Conservation (phyloP, 1,140 invertebrate genomes). For the Drosophila asahinai region DNA sequence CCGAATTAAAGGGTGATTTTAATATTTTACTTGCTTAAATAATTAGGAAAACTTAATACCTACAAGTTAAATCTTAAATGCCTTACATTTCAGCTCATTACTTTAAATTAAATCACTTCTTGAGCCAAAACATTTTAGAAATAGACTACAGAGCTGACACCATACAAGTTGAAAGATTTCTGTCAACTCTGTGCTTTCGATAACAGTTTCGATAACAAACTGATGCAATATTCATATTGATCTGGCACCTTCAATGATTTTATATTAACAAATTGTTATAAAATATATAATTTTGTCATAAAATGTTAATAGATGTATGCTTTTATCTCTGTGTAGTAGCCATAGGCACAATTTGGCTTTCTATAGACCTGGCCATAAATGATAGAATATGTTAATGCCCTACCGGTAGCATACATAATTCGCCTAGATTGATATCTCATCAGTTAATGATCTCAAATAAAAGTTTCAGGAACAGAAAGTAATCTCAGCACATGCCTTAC, state of each 20-base stretch:
- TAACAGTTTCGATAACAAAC: neutral
- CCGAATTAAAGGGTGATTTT: neutral
- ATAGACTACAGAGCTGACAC: neutral
- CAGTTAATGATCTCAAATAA: conserved; percentile 21
- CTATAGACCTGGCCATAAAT: neutral
- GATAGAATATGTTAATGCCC: conserved; percentile 14
- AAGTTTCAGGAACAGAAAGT: neutral
- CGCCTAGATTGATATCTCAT: conserved; percentile 20
- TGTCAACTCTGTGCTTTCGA: neutral
- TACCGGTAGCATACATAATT: neutral
- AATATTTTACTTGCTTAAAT: neutral
- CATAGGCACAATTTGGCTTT: neutral
- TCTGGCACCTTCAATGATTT: neutral
- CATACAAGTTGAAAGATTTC: neutral
- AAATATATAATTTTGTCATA: neutral
- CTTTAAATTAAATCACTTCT: too few relatives aligned
- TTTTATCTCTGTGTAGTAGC: neutral
- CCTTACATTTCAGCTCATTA: neutral
- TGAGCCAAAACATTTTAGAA: neutral
- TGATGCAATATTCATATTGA: neutral
- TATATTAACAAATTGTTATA: neutral
- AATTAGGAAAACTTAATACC: too few relatives aligned
- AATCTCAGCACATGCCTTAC: neutral
- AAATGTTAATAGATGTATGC: too few relatives aligned
- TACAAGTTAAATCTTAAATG: neutral